Percentiles rank a stretch among this genome's conserved stretches.
Conservation (phyloP, 2,888 invertebrate genomes). For the Coronaproctus castanopsis region DNA sequence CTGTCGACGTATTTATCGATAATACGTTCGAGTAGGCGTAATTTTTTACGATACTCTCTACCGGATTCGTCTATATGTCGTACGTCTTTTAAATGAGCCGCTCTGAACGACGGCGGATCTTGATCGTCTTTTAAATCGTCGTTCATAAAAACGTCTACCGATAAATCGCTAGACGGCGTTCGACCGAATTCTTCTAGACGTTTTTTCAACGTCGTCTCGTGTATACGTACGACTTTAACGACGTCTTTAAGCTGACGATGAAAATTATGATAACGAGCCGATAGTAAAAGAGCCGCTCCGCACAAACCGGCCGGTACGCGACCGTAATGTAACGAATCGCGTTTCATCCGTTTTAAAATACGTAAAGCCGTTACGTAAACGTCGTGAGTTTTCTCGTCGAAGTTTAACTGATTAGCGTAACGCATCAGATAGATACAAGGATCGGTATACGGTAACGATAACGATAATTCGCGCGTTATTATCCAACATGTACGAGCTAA, state of each 20-base stretch:
- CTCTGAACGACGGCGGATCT: conserved; percentile 87
- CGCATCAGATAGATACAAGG: conserved; percentile 89
- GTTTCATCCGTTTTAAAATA: conserved; percentile 90
- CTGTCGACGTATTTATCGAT: conserved; percentile 54
- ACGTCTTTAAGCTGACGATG: conserved; percentile 68
- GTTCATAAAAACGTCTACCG: conserved; percentile 89
- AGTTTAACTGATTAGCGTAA: conserved; percentile 80
- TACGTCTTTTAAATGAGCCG: conserved; percentile 69
- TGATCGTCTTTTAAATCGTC: conserved; percentile 91
- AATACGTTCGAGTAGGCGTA: conserved; percentile 26
- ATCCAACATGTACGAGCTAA: conserved; percentile 79
- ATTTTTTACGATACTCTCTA: conserved; percentile 27
- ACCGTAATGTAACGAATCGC: conserved; percentile 92
- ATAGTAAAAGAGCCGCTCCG: conserved; percentile 89
- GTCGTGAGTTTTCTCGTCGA: conserved; percentile 79
- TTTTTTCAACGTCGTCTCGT: conserved; percentile 79
- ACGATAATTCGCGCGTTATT: conserved; percentile 68
- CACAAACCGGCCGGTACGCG: conserved; percentile 90
- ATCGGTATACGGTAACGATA: conserved; percentile 59
- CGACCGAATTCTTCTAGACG: conserved; percentile 84
- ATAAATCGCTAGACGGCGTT: conserved; percentile 84
- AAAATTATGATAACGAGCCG: conserved; percentile 81
- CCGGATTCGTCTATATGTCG: conserved; percentile 53
- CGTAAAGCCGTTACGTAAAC: conserved; percentile 87
- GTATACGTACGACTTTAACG: conserved; percentile 84